phyloP scores from a whole-genome alignment of 2,113 vertebrate species.

The Coturnix japonica region DNA sequence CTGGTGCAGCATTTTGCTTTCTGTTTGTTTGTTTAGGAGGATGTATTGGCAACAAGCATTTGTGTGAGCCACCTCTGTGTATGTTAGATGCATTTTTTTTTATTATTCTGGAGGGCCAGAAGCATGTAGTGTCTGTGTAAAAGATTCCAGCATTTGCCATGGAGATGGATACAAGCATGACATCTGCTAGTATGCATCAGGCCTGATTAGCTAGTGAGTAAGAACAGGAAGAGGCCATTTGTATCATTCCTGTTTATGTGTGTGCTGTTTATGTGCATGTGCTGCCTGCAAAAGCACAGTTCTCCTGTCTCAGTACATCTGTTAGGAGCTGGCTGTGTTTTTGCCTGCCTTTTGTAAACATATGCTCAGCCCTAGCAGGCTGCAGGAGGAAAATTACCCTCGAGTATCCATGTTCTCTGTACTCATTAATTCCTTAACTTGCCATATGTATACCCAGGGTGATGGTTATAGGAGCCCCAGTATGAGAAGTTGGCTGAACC shows the following conservation, averaged over 20 bases:
- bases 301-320: background rate
- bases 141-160: background rate
- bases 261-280: background rate
- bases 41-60: background rate
- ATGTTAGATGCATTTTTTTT: too few species aligned
- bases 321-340: background rate
- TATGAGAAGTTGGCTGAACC: background rate
- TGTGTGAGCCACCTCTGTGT: background rate
- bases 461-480: background rate
- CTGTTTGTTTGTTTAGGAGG: background rate
- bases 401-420: background rate
- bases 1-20: background rate
- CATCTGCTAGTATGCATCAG: background rate
- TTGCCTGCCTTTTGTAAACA: fast-evolving
- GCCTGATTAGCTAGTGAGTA: background rate
- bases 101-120: background rate
- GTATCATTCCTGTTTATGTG: background rate
- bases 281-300: background rate
- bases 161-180: background rate
- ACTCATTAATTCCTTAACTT: background rate
- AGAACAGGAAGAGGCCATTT: background rate
- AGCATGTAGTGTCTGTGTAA: background rate
- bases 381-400: background rate
- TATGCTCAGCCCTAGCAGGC: background rate
- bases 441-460: background rate